Evolutionary conservation across 2,113 vertebrate species (phyloP).

Genomic region (Dasyurus viverrinus): DNA sequence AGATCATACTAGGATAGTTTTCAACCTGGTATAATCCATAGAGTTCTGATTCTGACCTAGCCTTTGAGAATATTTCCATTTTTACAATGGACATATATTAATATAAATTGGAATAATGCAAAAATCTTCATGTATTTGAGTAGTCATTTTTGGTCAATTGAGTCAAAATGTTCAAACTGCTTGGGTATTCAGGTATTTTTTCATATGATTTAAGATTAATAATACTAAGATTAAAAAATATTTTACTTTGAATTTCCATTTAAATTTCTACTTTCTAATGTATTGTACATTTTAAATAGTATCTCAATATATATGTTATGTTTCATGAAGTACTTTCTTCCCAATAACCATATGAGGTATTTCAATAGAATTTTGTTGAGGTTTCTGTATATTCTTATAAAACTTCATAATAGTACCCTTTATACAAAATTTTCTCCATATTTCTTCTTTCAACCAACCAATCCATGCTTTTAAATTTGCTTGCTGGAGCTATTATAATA

Average conservation of each 20-base stretch:
- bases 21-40: background rate
- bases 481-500: background rate
- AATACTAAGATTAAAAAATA: background rate
- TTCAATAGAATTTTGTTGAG: background rate
- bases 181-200: background rate
- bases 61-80: background rate
- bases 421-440: background rate
- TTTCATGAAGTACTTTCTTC: no score
- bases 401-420: background rate
- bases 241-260: background rate
- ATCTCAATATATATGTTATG: no score
- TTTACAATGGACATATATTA: background rate
- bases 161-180: background rate
- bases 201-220: background rate
- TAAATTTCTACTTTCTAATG: background rate
- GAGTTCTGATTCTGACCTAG: background rate
- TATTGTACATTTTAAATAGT: no score
- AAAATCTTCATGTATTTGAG: rapidly evolving
- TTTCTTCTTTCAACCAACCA: background rate
- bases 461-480: background rate
- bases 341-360: background rate
- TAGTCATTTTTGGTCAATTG: background rate
- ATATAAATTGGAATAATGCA: background rate
- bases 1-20: background rate
- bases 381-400: background rate